A percentile compares a stretch with the other conserved stretches of the same genome.
Evolutionary conservation across 2,797 vertebrate species (phyloP).

Genomic region (Ctenopoma kingsleyae): DNA sequence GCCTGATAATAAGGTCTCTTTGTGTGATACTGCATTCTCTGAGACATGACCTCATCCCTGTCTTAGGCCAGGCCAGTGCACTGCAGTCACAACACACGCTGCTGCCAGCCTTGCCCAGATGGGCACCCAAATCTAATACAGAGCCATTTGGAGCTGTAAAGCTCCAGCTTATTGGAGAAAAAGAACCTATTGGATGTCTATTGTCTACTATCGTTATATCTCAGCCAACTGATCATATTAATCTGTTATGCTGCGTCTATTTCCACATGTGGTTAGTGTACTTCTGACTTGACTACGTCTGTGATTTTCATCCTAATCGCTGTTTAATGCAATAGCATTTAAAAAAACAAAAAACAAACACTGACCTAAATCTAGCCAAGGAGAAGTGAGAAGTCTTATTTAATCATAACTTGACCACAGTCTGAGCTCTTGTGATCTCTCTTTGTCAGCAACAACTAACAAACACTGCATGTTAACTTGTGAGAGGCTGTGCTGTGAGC

Average conservation of each 20-base stretch:
- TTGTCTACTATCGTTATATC: slow-evolving; percentile 74
- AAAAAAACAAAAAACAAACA: neutral
- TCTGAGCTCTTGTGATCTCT: slow-evolving; percentile 34
- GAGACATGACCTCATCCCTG: slow-evolving; percentile 89
- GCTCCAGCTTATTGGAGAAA: slow-evolving; percentile 76
- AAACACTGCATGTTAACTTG: slow-evolving; percentile 49
- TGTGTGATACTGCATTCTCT: slow-evolving; percentile 82
- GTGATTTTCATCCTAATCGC: slow-evolving; percentile 30
- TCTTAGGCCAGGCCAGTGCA: slow-evolving; percentile 79
- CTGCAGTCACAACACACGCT: slow-evolving; percentile 74
- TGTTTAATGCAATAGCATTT: slow-evolving; percentile 18
- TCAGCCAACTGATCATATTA: slow-evolving; percentile 70
- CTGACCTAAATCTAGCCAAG: slow-evolving; percentile 24
- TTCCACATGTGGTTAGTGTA: slow-evolving; percentile 53
- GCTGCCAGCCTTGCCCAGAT: slow-evolving; percentile 85
- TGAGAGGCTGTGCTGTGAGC: slow-evolving; percentile 38
- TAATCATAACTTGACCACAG: slow-evolving; percentile 36
- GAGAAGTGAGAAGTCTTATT: slow-evolving; percentile 14
- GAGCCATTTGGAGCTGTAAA: slow-evolving; percentile 85
- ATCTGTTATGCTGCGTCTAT: slow-evolving; percentile 68
- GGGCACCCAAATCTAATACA: slow-evolving; percentile 87
- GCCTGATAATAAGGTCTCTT: slow-evolving; percentile 82
- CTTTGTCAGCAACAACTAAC: slow-evolving; percentile 68
- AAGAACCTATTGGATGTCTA: slow-evolving; percentile 75
- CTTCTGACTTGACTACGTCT: slow-evolving; percentile 42